Evolutionary conservation across 2,888 invertebrate species (phyloP).

Genomic region (Lottia scabra): DNA sequence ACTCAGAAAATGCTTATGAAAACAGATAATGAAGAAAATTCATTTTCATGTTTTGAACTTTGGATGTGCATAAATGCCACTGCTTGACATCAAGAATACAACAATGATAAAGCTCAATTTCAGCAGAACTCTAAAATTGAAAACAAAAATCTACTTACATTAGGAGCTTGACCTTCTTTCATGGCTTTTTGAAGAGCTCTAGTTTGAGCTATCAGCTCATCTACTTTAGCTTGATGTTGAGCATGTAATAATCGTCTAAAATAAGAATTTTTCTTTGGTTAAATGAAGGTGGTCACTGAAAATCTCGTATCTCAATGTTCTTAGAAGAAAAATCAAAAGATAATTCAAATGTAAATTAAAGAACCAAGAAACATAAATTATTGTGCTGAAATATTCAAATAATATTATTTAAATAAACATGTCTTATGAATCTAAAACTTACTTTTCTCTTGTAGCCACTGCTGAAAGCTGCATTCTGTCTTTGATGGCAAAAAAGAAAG

Average conservation of each 20-base stretch:
- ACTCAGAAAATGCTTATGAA: too few species aligned
- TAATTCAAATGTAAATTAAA: too few species aligned
- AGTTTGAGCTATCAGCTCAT: conserved; percentile 61
- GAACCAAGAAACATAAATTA: too few species aligned
- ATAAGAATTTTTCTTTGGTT: too few species aligned
- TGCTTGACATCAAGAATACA: not conserved
- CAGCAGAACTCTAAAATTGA: conserved; percentile 17
- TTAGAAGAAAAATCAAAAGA: too few species aligned
- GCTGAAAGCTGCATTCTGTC: conserved; percentile 62
- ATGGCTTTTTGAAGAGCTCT: conserved; percentile 60
- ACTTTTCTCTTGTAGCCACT: conserved; percentile 65
- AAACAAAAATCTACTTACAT: conserved; percentile 37
- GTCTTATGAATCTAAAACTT: conserved; percentile 16
- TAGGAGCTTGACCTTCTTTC: conserved; percentile 49
- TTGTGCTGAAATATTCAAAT: too few species aligned
- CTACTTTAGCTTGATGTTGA: conserved; percentile 64
- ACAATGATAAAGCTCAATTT: not conserved
- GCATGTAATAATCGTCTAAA: conserved; percentile 63
- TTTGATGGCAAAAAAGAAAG: conserved; percentile 67
- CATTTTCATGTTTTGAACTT: too few species aligned
- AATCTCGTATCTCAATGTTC: too few species aligned
- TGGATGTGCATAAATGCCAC: not conserved
- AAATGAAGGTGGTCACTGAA: too few species aligned
- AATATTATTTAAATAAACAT: too few species aligned
- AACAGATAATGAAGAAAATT: too few species aligned